A percentile compares a stretch with the other conserved stretches of the same genome.
Conservation (phyloP, 2,113 vertebrate species). For the Xenopus tropicalis region UCB_Xtro_10.0 CM004450.2:51976501-51977000, state of each 20-base stretch:
- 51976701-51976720: background rate
- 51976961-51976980: too few species aligned
- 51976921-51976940: background rate
- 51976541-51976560: background rate
- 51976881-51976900: slow-evolving; percentile 10
- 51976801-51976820: slow-evolving; percentile 11
- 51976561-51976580: background rate
- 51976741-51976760: background rate
- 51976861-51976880: slow-evolving; percentile 11
- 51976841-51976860: background rate
- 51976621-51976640: background rate
- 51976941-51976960: background rate
- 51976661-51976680: background rate
- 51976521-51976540: background rate
- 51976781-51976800: background rate
- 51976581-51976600: background rate
- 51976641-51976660: background rate
- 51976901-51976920: background rate
- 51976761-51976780: background rate
- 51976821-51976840: background rate
- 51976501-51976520: background rate
- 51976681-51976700: background rate
- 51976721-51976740: background rate
- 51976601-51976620: background rate
- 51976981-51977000: too few species aligned